Conservation (phyloP, 2,113 vertebrate species). For the Pollimyrus isidori region DNA sequence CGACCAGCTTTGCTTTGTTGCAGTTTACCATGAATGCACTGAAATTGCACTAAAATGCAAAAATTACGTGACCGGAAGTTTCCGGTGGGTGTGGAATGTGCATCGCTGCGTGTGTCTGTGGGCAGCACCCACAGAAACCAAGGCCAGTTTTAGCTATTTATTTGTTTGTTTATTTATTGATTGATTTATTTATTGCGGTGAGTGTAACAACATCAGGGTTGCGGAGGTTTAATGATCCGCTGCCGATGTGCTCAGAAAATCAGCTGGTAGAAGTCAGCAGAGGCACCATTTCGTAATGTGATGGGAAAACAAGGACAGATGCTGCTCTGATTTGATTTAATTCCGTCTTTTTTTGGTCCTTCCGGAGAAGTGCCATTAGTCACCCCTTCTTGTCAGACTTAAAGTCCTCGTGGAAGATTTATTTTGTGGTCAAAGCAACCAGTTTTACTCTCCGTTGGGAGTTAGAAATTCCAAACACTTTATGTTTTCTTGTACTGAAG, state of each 20-base stretch:
- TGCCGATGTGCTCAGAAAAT: slow-evolving; percentile 14
- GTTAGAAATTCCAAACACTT: neutral
- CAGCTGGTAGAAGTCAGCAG: neutral
- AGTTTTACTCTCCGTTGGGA: neutral
- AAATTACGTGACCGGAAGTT: neutral
- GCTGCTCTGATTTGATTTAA: slow-evolving; percentile 15
- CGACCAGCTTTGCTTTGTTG: neutral
- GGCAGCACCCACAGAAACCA: neutral
- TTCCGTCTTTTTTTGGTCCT: neutral
- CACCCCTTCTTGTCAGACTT: neutral
- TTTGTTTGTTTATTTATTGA: neutral
- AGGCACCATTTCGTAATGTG: neutral
- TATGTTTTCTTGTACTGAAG: neutral
- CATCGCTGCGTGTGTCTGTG: neutral
- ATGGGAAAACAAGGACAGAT: neutral
- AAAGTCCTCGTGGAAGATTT: neutral
- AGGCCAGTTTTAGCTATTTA: neutral
- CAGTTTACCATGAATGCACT: neutral
- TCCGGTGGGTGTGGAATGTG: neutral
- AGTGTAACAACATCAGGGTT: slow-evolving; percentile 9
- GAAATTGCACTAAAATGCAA: neutral
- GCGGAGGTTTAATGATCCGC: slow-evolving; percentile 5
- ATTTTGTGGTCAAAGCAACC: neutral
- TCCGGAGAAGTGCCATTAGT: neutral
- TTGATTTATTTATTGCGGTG: neutral